phyloP scores from a whole-genome alignment of 2,888 invertebrate species.

The Listrodromus nycthemerus region DNA sequence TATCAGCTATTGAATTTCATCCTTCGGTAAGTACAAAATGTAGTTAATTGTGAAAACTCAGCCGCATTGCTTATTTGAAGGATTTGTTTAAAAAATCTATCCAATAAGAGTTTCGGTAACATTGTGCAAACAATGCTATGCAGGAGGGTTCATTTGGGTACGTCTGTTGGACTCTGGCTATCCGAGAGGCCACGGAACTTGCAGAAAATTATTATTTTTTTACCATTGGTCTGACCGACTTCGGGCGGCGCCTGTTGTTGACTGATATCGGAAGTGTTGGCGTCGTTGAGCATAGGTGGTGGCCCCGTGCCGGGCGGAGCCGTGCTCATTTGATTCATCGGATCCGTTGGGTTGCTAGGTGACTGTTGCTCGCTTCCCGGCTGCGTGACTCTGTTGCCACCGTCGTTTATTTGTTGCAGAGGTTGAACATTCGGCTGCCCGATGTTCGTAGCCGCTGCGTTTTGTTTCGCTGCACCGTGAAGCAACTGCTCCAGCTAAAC shows the following conservation, averaged over 20 bases:
- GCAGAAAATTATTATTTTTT: conserved; percentile 4
- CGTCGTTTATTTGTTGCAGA: conserved; percentile 79
- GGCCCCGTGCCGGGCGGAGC: conserved; percentile 82
- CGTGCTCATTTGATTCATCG: conserved; percentile 80
- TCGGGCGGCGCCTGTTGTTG: conserved; percentile 73
- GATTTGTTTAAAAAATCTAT: too few relatives aligned
- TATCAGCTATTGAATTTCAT: too few relatives aligned
- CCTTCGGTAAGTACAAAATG: too few relatives aligned
- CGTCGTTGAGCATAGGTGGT: conserved; percentile 79
- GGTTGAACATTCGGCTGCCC: conserved; percentile 80
- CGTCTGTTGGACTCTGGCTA: too few relatives aligned
- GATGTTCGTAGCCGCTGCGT: conserved; percentile 60
- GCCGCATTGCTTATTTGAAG: too few relatives aligned
- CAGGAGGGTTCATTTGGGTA: neutral
- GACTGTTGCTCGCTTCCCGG: conserved; percentile 79
- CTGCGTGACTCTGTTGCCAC: conserved; percentile 79
- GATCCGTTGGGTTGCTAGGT: conserved; percentile 73
- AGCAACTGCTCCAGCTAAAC: conserved; percentile 82
- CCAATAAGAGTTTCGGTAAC: too few relatives aligned
- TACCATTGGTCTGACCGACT: conserved; percentile 78
- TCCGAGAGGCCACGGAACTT: neutral
- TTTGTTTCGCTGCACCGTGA: conserved; percentile 82
- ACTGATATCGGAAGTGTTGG: conserved; percentile 73
- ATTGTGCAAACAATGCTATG: too few relatives aligned
- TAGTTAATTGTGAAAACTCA: too few relatives aligned